These are phyloP conservation scores for Chascanopsetta lugubris DNA, from an alignment of 2,113 vertebrate species.

Conservation along the genomic window DNA sequence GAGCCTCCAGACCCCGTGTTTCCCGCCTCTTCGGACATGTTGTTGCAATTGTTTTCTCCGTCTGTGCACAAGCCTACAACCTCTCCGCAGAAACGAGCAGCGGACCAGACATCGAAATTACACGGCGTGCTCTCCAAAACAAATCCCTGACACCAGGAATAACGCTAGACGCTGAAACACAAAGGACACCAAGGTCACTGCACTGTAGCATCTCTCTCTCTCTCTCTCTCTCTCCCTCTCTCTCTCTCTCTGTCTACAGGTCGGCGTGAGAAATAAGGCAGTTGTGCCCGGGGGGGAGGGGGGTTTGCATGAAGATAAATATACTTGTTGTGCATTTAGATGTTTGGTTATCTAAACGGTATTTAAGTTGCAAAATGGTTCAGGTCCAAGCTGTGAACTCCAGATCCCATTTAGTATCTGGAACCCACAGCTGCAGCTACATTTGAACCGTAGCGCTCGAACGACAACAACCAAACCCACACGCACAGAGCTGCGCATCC, in stretches of 20 bases:
- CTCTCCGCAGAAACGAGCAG: constrained; percentile 60
- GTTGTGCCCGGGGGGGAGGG: too few relatives aligned
- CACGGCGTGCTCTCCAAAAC: constrained; percentile 72
- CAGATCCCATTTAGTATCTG: constrained; percentile 28
- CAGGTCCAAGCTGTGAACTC: constrained; percentile 24
- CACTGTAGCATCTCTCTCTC: constrained; percentile 24
- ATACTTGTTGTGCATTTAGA: constrained; percentile 24
- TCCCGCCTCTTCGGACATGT: constrained; percentile 25
- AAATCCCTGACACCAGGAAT: constrained; percentile 72
- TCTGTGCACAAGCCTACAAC: constrained; percentile 33
- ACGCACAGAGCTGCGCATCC: constrained; percentile 41
- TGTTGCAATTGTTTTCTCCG: constrained; percentile 51
- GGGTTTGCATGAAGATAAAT: constrained; percentile 7
- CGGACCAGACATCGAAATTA: constrained; percentile 80
- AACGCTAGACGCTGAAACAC: constrained; percentile 54
- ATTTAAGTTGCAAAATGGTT: constrained; percentile 46
- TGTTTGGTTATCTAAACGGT: constrained; percentile 40
- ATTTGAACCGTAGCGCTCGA: constrained; percentile 26
- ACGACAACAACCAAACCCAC: constrained; percentile 60
- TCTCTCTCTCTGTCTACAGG: constrained; percentile 13
- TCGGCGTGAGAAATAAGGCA: constrained; percentile 26
- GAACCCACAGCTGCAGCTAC: constrained; percentile 40
- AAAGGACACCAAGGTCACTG: constrained; percentile 59
- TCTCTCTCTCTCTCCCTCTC: too few relatives aligned
- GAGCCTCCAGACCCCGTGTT: constrained; percentile 24